Conservation (phyloP, 2,888 invertebrate genomes). For the Dryomyza anilis region DNA sequence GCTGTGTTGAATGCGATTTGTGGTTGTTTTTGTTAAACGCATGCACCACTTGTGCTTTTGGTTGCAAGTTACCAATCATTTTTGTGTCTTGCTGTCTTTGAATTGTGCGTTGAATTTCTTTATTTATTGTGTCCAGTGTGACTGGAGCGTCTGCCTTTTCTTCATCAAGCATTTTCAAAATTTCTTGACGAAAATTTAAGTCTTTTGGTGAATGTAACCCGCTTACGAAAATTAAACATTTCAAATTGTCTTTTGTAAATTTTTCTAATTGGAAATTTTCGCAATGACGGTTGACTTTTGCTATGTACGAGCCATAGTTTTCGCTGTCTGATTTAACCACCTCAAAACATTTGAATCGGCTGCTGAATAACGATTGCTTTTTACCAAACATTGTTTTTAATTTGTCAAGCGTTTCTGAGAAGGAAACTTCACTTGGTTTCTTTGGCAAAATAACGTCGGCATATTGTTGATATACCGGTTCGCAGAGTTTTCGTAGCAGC, state of each 20-base stretch:
- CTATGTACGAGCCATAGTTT: constrained; percentile 17
- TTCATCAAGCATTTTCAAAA: constrained; percentile 17
- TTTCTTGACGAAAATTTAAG: constrained; percentile 11
- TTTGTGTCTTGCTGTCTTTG: too few species aligned
- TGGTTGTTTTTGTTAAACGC: neutral
- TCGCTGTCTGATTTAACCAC: neutral
- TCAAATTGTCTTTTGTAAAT: constrained; percentile 22
- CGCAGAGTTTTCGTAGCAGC: constrained; percentile 18
- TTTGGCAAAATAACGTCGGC: constrained; percentile 24
- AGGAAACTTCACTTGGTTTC: constrained; percentile 20
- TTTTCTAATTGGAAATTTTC: constrained; percentile 24
- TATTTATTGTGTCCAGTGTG: too few species aligned
- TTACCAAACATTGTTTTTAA: constrained; percentile 21
- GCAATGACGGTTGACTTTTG: constrained; percentile 22
- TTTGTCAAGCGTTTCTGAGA: constrained; percentile 15
- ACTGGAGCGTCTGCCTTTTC: constrained; percentile 7
- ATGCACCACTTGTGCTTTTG: constrained; percentile 5
- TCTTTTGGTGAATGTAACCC: constrained; percentile 9
- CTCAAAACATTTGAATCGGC: constrained; percentile 17
- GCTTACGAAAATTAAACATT: too few species aligned
- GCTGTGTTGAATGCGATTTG: neutral
- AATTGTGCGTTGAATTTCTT: constrained; percentile 6
- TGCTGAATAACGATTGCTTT: constrained; percentile 25
- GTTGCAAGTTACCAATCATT: too few species aligned
- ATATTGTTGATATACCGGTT: constrained; percentile 18